Conservation (phyloP, 2,113 vertebrate genomes). For the Nycticryphes semicollaris region DNA sequence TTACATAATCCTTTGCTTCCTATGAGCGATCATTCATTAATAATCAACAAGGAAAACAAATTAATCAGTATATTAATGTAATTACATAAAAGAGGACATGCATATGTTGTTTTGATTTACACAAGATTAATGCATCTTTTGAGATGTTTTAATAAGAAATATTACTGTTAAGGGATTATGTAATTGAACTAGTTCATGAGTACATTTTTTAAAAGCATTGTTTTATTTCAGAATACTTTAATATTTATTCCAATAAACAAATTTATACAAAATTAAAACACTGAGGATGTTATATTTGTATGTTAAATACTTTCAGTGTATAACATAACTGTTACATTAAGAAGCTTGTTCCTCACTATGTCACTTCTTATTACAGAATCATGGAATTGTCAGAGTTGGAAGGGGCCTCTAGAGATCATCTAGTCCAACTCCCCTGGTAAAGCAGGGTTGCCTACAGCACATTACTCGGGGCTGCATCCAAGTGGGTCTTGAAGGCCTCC, state of each 20-base stretch:
- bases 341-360: background rate
- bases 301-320: background rate
- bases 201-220: background rate
- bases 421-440: too few species aligned
- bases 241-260: background rate
- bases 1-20: background rate
- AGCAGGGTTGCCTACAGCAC: too few species aligned
- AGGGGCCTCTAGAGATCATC: too few species aligned
- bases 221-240: background rate
- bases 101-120: background rate
- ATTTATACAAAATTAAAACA: background rate
- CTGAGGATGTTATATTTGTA: background rate
- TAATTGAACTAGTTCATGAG: background rate
- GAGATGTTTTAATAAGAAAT: background rate
- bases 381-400: too few species aligned
- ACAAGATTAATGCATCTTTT: background rate
- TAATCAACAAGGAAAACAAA: background rate
- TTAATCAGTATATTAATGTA: background rate
- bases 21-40: background rate
- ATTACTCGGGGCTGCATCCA: too few species aligned
- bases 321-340: rapidly evolving
- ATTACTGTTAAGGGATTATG: background rate
- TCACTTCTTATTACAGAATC: background rate
- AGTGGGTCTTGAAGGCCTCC: too few species aligned
- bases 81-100: background rate